phyloP scores from a whole-genome alignment of 2,797 vertebrate species.

The Epinephelus malabaricus region DNA sequence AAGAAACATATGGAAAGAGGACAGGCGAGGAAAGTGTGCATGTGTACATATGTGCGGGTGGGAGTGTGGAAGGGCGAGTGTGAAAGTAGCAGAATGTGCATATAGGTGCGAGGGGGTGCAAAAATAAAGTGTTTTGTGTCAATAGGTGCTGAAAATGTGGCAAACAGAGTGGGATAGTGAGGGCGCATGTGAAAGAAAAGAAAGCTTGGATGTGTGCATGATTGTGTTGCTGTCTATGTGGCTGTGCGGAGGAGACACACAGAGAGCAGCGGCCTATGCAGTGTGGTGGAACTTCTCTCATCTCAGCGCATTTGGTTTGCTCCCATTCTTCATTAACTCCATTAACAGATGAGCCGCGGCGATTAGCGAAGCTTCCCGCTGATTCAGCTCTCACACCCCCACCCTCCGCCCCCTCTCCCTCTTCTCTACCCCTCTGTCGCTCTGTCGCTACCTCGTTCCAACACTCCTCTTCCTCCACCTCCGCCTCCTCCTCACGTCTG shows the following conservation, averaged over 20 bases:
- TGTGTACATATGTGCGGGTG: conserved; percentile 42
- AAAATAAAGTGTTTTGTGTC: conserved; percentile 78
- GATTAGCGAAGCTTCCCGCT: conserved; percentile 90
- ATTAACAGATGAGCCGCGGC: conserved; percentile 91
- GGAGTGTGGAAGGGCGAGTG: conserved; percentile 61
- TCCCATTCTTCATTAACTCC: conserved; percentile 92
- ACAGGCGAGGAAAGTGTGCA: conserved; percentile 66
- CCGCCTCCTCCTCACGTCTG: conserved; percentile 61
- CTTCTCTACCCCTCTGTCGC: conserved; percentile 67
- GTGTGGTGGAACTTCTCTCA: conserved; percentile 89
- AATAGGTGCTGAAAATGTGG: conserved; percentile 74
- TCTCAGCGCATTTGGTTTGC: conserved; percentile 90
- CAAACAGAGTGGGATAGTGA: conserved; percentile 44
- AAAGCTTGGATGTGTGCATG: conserved; percentile 40
- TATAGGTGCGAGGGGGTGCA: conserved; percentile 66
- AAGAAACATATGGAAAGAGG: conserved; percentile 80
- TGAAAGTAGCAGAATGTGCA: conserved; percentile 71
- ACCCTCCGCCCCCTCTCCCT: conserved; percentile 26
- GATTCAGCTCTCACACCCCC: conserved; percentile 85
- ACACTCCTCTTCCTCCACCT: conserved; percentile 44
- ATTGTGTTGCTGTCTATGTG: conserved; percentile 52
- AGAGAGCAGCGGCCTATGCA: conserved; percentile 84
- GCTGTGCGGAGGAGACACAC: conserved; percentile 57
- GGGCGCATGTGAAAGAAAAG: conserved; percentile 57
- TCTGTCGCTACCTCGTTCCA: conserved; percentile 67